phyloP scores from a whole-genome alignment of 1,140 invertebrate species.

The Thaumatotibia leucotreta region DNA sequence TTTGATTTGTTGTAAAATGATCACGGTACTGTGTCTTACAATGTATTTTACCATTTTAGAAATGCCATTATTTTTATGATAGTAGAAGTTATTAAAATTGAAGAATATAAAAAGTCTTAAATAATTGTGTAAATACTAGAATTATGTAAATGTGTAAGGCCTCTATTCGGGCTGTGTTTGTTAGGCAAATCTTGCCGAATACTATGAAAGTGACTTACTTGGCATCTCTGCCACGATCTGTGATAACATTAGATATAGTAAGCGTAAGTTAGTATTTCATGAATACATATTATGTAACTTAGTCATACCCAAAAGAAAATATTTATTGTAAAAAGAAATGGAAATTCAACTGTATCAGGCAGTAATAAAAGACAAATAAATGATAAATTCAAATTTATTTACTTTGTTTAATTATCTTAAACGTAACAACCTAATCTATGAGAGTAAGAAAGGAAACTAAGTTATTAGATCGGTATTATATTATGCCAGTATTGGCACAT shows the following conservation, averaged over 20 bases:
- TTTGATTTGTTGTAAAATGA: conserved; percentile 32
- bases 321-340: conserved; percentile 71
- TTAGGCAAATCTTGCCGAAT: conserved; percentile 52
- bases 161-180: conserved; percentile 54
- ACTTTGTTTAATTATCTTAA: conserved; percentile 33
- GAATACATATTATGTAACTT: conserved; percentile 69
- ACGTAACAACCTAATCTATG: not conserved
- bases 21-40: not conserved
- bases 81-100: not conserved
- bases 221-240: conserved; percentile 64
- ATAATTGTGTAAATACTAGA: conserved; percentile 18
- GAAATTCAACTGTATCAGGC: conserved; percentile 63
- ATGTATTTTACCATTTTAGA: conserved; percentile 20
- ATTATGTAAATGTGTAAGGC: conserved; percentile 33
- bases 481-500: too few species aligned
- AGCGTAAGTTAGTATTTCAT: conserved; percentile 43
- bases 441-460: not conserved
- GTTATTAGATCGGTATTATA: not conserved
- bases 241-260: conserved; percentile 68
- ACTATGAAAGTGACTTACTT: conserved; percentile 54
- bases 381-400: conserved; percentile 39
- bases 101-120: not conserved
- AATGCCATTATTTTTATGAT: conserved; percentile 1
- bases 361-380: conserved; percentile 68
- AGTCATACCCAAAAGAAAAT: conserved; percentile 57